Evolutionary conservation across 2,113 vertebrate genomes (phyloP).

Genomic region (Labeo rohita): DNA sequence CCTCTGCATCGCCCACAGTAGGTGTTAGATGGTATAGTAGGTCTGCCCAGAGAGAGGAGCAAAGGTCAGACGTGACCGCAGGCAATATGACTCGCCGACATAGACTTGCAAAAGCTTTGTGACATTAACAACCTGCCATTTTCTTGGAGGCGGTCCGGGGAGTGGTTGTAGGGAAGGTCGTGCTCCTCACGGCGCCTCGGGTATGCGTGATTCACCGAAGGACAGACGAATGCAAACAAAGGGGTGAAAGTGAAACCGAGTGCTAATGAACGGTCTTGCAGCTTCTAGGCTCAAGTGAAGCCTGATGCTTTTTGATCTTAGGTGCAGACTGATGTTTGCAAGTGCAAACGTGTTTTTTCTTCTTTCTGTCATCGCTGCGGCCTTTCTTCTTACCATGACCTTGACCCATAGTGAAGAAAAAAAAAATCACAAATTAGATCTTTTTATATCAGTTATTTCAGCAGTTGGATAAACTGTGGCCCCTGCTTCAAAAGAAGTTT

Average conservation of each 20-base stretch:
- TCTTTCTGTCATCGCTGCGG: background rate
- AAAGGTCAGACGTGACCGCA: conserved; percentile 42
- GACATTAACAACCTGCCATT: conserved; percentile 34
- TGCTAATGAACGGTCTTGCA: background rate
- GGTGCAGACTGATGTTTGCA: background rate
- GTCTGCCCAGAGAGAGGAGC: conserved; percentile 29
- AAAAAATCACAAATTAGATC: background rate
- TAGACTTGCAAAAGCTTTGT: conserved; percentile 36
- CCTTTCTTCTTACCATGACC: background rate
- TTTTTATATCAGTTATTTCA: background rate
- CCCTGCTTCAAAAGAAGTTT: background rate
- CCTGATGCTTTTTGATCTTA: background rate
- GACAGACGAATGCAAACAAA: conserved; percentile 43
- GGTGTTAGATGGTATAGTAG: conserved; percentile 33
- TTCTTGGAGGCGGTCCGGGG: conserved; percentile 22
- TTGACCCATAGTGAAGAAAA: background rate
- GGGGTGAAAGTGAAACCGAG: conserved; percentile 19
- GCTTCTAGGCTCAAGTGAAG: background rate
- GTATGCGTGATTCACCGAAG: conserved; percentile 36
- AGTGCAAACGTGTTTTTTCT: background rate
- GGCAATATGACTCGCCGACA: conserved; percentile 22
- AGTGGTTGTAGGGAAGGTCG: conserved; percentile 37
- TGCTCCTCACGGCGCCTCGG: conserved; percentile 12
- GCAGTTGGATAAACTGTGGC: background rate
- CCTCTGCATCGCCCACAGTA: conserved; percentile 7